phyloP scores from a whole-genome alignment of 1,140 invertebrate genomes.

The Drosophila orosa region DNA sequence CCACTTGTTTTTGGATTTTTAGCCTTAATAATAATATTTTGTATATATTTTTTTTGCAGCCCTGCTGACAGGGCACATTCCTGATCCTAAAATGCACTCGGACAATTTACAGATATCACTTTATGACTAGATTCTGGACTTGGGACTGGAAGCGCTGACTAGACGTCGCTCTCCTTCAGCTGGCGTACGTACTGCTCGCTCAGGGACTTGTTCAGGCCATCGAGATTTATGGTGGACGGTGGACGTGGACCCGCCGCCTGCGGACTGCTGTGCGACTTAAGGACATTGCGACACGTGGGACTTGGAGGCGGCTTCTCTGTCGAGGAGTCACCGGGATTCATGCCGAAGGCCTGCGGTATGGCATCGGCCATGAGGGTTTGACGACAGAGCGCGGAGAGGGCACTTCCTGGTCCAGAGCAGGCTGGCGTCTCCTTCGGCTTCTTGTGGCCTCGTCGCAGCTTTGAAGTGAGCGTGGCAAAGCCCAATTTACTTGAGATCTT shows the following conservation, averaged over 20 bases:
- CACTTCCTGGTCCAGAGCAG: constrained; percentile 40
- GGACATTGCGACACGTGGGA: constrained; percentile 59
- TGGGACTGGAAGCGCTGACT: constrained; percentile 51
- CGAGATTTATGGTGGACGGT: constrained; percentile 8
- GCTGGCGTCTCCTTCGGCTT: constrained; percentile 61
- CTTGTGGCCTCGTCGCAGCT: constrained; percentile 85
- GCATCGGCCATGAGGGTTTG: constrained; percentile 73
- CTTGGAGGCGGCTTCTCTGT: constrained; percentile 52
- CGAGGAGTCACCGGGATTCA: neutral
- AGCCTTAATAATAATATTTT: neutral
- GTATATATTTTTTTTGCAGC: neutral
- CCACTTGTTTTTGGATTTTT: neutral
- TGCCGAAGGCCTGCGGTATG: constrained; percentile 53
- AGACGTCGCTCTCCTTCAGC: constrained; percentile 78
- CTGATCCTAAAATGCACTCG: constrained; percentile 25
- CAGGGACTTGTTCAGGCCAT: constrained; percentile 71
- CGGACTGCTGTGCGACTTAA: constrained; percentile 76
- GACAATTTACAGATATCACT: constrained; percentile 5
- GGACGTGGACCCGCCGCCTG: constrained; percentile 47
- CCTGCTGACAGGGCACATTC: neutral
- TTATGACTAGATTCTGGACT: constrained; percentile 66
- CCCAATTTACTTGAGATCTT: constrained; percentile 85
- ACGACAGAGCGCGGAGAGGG: constrained; percentile 70
- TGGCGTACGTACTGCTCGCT: constrained; percentile 80
- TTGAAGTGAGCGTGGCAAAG: constrained; percentile 87